Base-by-base conservation (phyloP, 2,113 vertebrate species). In the Gymnarchus niloticus region DNA sequence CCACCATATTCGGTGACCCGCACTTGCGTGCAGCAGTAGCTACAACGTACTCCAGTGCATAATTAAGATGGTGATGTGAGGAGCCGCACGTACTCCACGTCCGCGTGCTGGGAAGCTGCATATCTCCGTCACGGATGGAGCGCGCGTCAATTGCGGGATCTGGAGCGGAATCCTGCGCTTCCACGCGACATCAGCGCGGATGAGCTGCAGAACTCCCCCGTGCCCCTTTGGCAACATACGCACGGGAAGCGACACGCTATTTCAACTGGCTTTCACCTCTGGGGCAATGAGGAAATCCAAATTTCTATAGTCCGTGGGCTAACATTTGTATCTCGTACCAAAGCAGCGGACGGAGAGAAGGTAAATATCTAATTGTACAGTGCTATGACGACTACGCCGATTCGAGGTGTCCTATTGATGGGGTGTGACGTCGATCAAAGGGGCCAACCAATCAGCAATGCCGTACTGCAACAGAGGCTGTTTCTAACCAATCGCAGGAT, bases 51-150 rank as follows among this genome's bases (percentile, higher is more conserved):
- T 7, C 17, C 48, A 82, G 51, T 54, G 51, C 76, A 81, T 81
- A 52, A 81, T 81, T 54, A 54, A 33, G 80, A 82, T 54, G 80
- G 49, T 37, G 80, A 56, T 54, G 80, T 52, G 80, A 52, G 49
- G 49, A 33, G 51, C 12, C 28, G 80, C 80, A 82, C 80, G 80
- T 82, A 82, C 44, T 54, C 44, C 80, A 82, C 51, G 80, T 82
- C 51, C 17, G 48, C 80, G 49, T 19, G 80, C 5, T 25, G 49
- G 76, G 76, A 48, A 78, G 76, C 76, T 78, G 76, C 33, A 78
- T 48, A 48, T 46, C 73, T 33, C 41, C 73, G 73, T 77, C 41
- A 77, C 19, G 19, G 8, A 48, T 37, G 41, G 41, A 77, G 44
- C 76, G 76, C 49, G 51, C 51, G 49, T 19, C 12, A 52, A 82